Percentiles rank a stretch among this genome's conserved stretches.
phyloP scores from a whole-genome alignment of 64 coral and sea anemone genomes.

The Orbicella faveolata region DNA sequence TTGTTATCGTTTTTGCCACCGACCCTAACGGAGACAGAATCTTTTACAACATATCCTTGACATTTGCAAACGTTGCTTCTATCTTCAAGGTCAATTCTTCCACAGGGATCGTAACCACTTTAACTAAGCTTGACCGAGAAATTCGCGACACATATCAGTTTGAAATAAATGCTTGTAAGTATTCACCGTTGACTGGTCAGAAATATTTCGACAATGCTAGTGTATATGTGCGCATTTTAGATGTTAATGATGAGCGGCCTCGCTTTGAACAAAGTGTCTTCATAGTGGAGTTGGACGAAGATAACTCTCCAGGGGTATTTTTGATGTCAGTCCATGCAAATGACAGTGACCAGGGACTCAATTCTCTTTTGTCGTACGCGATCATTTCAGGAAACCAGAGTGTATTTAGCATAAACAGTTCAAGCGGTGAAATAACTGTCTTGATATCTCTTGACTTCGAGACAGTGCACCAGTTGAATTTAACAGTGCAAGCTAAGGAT shows the following conservation, averaged over 20 bases:
- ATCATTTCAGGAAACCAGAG: constrained; percentile 46
- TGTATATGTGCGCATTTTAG: constrained; percentile 13
- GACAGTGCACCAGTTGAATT: constrained; percentile 40
- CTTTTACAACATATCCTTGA: constrained; percentile 14
- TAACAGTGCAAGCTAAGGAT: constrained; percentile 58
- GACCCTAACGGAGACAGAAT: constrained; percentile 51
- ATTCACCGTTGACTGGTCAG: constrained; percentile 36
- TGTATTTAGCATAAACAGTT: constrained; percentile 24
- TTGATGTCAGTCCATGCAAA: constrained; percentile 35
- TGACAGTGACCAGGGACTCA: constrained; percentile 31
- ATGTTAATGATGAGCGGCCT: constrained; percentile 46
- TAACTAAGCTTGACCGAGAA: constrained; percentile 39
- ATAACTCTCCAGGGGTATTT: constrained; percentile 16
- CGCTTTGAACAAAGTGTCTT: constrained; percentile 37
- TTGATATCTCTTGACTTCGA: constrained; percentile 44
- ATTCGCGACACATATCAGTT: constrained; percentile 21
- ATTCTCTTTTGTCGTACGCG: constrained; percentile 35
- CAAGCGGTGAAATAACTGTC: constrained; percentile 35
- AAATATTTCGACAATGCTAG: constrained; percentile 31
- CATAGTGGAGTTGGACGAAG: constrained; percentile 23
- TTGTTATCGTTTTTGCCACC: constrained; percentile 23
- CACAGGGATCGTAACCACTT: constrained; percentile 24
- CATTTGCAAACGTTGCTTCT: neutral
- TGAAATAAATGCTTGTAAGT: constrained; percentile 41
- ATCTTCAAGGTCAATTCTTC: constrained; percentile 31